Evolutionary conservation across 2,797 vertebrate genomes (phyloP), one percentile per base, ranked within the genome.

Genomic region (Tauraco hartlaubi): DNA sequence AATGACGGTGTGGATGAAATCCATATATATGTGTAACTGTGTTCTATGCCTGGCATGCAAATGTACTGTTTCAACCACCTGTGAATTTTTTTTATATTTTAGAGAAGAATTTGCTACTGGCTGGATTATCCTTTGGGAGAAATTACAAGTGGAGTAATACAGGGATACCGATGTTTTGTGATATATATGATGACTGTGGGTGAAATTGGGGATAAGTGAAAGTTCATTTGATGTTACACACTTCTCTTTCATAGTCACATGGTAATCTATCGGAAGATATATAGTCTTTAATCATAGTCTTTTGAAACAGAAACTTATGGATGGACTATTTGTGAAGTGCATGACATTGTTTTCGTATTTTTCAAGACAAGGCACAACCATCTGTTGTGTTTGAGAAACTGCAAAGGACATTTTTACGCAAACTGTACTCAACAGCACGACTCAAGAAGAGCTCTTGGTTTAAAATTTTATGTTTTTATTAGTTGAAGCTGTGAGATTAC

Each of bases 291-390:
- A 58, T 81, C 29, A 54, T 44, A 48, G n/a, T 73, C 35, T 85
- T 90, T 83, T 86, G 71, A 66, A 84, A 67, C 29, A 46, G 39
- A 66, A 66, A 17, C n/a, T 84, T 63, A 51, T 76, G 54, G 46
- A 37, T 84, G 39, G 58, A 52, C 73, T 94, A 51, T 77, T 94
- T 35, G 15, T 81, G 85, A 81, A 68, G 61, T 68, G 18, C n/a
- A 12, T 86, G 59, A 58, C 88, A 58, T 63, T 76, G 49, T 90
- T 95, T 94, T 80, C 23, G 29, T 92, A 39, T 84, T 94, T 90
- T 94, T 93, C 69, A 84, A 95, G 88, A 73, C 64, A 68, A 81
- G 37, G 19, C 54, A 44, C 11, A 84, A 37, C 71, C 69, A 79
- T 86, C 83, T 93, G 66, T 86, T 90, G 62, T 8, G 0, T 46